phyloP scores from a whole-genome alignment of 2,113 vertebrate species.

The Mohoua ochrocephala region DNA sequence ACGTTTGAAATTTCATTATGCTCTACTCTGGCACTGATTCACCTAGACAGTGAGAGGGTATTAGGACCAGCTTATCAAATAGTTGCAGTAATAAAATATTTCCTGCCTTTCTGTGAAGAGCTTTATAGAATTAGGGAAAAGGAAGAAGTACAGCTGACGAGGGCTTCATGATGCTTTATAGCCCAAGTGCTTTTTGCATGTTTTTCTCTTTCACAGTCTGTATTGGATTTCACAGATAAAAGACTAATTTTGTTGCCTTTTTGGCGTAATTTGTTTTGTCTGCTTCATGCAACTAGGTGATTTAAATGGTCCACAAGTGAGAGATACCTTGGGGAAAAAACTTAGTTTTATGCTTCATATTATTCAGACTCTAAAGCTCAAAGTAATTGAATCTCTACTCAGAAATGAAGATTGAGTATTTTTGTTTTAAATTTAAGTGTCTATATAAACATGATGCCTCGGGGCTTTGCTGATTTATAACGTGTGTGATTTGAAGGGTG shows the following conservation, averaged over 20 bases:
- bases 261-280: conserved; percentile 63
- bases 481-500: conserved; percentile 29
- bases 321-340: conserved; percentile 66
- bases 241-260: conserved; percentile 52
- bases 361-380: conserved; percentile 66
- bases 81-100: conserved; percentile 40
- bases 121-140: not conserved
- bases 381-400: conserved; percentile 71
- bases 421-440: conserved; percentile 75
- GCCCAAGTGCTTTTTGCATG: not conserved
- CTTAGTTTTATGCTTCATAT: conserved; percentile 55
- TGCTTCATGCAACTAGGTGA: conserved; percentile 59
- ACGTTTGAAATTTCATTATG: conserved; percentile 12
- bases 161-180: not conserved
- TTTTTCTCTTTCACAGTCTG: conserved; percentile 1
- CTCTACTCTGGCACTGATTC: not conserved
- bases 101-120: conserved; percentile 20
- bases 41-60: not conserved
- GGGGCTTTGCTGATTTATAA: conserved; percentile 65
- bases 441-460: conserved; percentile 69
- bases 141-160: not conserved
- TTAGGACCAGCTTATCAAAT: conserved; percentile 37
- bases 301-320: conserved; percentile 66
- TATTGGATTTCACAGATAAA: conserved; percentile 42
- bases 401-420: conserved; percentile 70